Base-by-base conservation (phyloP, 1,140 invertebrate genomes). In the Pseudoatta argentina region DNA sequence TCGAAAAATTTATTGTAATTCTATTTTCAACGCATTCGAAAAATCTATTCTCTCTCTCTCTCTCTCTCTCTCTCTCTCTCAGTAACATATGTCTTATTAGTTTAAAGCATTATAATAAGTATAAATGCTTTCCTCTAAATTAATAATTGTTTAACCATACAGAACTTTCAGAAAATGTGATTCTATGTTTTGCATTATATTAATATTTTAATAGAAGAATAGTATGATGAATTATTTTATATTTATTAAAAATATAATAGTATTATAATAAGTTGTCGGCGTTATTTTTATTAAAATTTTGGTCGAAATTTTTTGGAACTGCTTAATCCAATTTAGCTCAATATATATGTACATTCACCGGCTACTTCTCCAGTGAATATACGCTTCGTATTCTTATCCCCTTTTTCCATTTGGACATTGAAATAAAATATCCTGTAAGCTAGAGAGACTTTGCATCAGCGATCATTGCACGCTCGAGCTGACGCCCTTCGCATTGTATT, bases 391-490 rank as follows among this genome's bases (percentile, higher is more conserved):
- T 82, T 85, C 75, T 57, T 59, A 18, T 75, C 48, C 16, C 73
- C 18, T 34, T 53, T 27, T 55, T 72, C 73, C 24, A 66, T 55
- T 69, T 75, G 71, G 8, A 55, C 67, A 82, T 89, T 85, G 79
- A 87, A 89, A 89, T 87, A 89, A 90, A 89, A 82, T 79, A 89
- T 90, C 71, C 59, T 24, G 71, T 30, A 71, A 88, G 86, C 75
- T 86, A 48, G 86, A 18, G 71, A 82, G 85, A 75, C 83, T 82
- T 71, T 87, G 76, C 48, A 90, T 89, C 87, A 90, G 73, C 87
- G 87, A 90, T 90, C 88, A 87, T 44, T 18, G 85, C 76, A 87
- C 66, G 86, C 77, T 73, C 76, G 82, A 86, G 81, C 61, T 87
- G 64, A 57, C 24, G 66, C 44, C 59, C n/a, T 39, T 27, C 57